These are phyloP conservation scores for Lagocephalus sceleratus DNA, from an alignment of 2,797 vertebrate species.

Conservation along the genomic window DNA sequence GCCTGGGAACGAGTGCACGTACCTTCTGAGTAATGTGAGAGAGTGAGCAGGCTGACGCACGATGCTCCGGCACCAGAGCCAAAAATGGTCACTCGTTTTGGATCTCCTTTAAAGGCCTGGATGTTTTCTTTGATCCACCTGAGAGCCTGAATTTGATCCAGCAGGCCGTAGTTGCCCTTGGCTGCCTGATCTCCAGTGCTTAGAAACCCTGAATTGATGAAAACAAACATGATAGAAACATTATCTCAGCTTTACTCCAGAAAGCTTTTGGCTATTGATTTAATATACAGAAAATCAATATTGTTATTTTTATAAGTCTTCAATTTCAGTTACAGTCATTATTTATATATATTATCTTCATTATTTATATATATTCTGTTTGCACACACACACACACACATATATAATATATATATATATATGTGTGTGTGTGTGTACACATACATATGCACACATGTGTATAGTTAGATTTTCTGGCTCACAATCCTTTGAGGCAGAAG, in stretches of 20 bases:
- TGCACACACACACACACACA: no score
- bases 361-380: no score
- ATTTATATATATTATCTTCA: background rate
- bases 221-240: constrained; percentile 18
- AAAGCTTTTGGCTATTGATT: constrained; percentile 11
- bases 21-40: constrained; percentile 99
- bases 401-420: no score
- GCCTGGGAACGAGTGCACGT: constrained; percentile 23
- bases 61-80: constrained; percentile 95
- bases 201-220: constrained; percentile 82
- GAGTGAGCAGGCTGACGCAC: constrained; percentile 92
- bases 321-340: background rate
- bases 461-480: background rate
- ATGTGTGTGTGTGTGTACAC: no score
- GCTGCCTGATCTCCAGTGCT: constrained; percentile 97
- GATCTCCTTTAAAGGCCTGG: constrained; percentile 92
- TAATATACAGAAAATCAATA: background rate
- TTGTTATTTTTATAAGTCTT: background rate
- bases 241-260: background rate
- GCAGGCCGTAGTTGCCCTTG: constrained; percentile 94
- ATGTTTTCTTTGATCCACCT: constrained; percentile 98
- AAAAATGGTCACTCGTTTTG: constrained; percentile 94
- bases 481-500: background rate
- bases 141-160: constrained; percentile 97
- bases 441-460: no score